Evolutionary conservation across 2,797 vertebrate genomes (phyloP).

Genomic region (Coregonus ussuriensis): DNA sequence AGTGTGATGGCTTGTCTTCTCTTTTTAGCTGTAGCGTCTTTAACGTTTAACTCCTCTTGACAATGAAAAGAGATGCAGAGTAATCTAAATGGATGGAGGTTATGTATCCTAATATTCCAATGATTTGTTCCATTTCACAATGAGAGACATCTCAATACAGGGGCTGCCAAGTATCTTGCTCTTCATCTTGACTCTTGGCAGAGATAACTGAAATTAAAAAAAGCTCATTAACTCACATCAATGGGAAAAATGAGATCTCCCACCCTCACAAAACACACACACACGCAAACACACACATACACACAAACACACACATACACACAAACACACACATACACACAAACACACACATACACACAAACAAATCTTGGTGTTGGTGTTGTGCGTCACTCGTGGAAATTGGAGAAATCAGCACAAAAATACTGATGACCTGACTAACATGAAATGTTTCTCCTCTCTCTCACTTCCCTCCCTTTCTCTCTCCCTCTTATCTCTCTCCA

Average conservation of each 20-base stretch:
- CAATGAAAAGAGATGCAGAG: too few species aligned
- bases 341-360: background rate
- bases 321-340: background rate
- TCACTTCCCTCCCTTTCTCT: background rate
- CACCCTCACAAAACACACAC: constrained; percentile 37
- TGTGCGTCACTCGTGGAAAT: constrained; percentile 56
- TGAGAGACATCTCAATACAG: constrained; percentile 23
- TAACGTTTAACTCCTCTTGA: too few species aligned
- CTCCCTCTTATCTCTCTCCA: background rate
- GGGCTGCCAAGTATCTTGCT: constrained; percentile 8
- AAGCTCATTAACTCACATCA: constrained; percentile 59
- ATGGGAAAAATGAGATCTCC: constrained; percentile 30
- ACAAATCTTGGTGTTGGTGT: background rate
- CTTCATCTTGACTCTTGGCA: constrained; percentile 23
- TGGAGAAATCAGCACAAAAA: constrained; percentile 47
- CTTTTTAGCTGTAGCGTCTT: too few species aligned
- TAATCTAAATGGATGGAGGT: too few species aligned
- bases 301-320: background rate
- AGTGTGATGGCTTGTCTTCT: too few species aligned
- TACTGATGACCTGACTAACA: constrained; percentile 47
- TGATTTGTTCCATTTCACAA: constrained; percentile 21
- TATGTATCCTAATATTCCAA: background rate
- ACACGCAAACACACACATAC: background rate
- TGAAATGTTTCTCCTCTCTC: constrained; percentile 39
- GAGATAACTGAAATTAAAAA: constrained; percentile 25